Conservation (phyloP, 2,797 vertebrate genomes). For the Trachurus trachurus region DNA sequence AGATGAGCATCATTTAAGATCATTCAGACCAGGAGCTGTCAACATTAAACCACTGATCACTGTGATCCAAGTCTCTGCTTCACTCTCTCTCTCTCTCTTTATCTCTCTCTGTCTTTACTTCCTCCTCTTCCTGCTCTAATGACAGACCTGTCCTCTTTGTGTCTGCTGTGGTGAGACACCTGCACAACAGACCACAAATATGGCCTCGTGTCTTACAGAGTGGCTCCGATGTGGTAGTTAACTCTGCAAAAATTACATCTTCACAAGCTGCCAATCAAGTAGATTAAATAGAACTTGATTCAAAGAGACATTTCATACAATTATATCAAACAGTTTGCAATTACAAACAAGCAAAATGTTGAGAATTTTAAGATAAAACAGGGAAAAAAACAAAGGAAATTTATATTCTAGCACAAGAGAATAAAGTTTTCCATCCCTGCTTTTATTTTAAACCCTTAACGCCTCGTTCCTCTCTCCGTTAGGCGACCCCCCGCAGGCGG, state of each 20-base stretch:
- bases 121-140: slow-evolving; percentile 61
- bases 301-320: neutral
- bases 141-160: slow-evolving; percentile 56
- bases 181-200: slow-evolving; percentile 3
- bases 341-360: neutral
- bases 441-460: neutral
- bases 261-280: neutral
- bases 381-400: neutral
- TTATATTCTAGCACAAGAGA: too few relatives aligned
- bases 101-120: neutral
- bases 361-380: neutral
- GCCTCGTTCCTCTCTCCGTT: neutral
- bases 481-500: slow-evolving; percentile 86
- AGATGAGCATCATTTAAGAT: neutral
- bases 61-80: neutral
- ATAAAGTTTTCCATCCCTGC: neutral
- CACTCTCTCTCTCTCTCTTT: neutral
- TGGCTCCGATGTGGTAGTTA: neutral
- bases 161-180: slow-evolving; percentile 48
- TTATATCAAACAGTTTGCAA: neutral
- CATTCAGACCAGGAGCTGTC: neutral
- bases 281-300: neutral
- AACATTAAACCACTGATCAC: neutral
- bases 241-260: neutral
- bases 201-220: neutral